Conservation (phyloP, 2,888 invertebrate genomes). For the Limnephilus auricula region DNA sequence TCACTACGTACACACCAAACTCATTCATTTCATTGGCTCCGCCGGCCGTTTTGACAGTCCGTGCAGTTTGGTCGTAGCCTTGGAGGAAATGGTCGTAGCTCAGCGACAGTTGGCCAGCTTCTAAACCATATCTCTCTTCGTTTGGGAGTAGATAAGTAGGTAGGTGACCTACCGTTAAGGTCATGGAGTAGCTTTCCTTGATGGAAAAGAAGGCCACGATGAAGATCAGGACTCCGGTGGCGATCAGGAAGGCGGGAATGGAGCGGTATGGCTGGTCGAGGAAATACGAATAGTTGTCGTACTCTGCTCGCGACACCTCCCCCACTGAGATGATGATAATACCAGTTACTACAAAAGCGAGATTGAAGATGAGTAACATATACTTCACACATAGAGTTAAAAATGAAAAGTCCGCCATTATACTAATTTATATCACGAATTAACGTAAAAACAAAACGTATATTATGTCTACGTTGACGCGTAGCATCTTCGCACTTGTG, state of each 20-base stretch:
- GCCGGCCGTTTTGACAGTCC: too few species aligned
- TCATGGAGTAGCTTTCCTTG: constrained; percentile 89
- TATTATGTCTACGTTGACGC: background rate
- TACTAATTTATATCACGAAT: background rate
- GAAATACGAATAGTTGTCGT: constrained; percentile 82
- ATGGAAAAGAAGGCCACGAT: constrained; percentile 89
- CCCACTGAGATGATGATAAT: constrained; percentile 87
- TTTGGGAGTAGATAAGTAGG: too few species aligned
- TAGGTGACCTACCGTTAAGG: constrained; percentile 81
- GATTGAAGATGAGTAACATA: constrained; percentile 91
- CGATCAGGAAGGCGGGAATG: constrained; percentile 84
- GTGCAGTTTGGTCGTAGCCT: too few species aligned
- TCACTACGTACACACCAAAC: too few species aligned
- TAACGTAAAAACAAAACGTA: background rate
- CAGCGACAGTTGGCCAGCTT: too few species aligned
- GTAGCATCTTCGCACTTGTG: constrained; percentile 40
- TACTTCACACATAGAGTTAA: constrained; percentile 92
- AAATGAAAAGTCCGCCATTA: constrained; percentile 56
- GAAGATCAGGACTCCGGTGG: constrained; percentile 85
- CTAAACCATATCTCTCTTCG: too few species aligned
- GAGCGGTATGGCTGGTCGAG: constrained; percentile 83
- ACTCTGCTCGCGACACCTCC: constrained; percentile 82
- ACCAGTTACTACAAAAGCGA: constrained; percentile 92
- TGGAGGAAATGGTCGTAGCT: too few species aligned
- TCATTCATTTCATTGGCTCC: too few species aligned